phyloP scores from a whole-genome alignment of 2,113 vertebrate species.

The Protomyctophum bolini region DNA sequence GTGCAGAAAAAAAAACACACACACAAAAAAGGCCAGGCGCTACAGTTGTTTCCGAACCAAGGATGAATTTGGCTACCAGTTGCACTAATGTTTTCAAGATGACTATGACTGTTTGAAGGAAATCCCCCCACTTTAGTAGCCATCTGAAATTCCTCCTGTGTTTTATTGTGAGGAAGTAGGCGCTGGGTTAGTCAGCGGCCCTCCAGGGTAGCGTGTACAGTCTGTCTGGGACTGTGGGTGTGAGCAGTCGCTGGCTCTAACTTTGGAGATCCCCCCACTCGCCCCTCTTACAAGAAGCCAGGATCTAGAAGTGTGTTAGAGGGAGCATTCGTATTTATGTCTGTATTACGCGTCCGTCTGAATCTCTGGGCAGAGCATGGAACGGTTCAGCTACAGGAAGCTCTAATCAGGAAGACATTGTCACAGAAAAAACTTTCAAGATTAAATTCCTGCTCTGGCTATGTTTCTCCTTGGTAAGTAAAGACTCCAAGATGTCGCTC shows the following conservation, averaged over 20 bases:
- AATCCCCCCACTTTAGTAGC: slow-evolving; percentile 80
- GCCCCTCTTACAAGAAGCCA: slow-evolving; percentile 11
- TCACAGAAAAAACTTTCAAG: slow-evolving; percentile 35
- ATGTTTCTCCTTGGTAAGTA: slow-evolving; percentile 82
- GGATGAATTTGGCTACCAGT: slow-evolving; percentile 81
- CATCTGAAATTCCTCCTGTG: slow-evolving; percentile 77
- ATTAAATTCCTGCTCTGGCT: slow-evolving; percentile 38
- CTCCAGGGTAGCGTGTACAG: slow-evolving; percentile 60
- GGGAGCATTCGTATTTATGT: slow-evolving; percentile 31
- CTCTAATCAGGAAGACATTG: slow-evolving; percentile 50
- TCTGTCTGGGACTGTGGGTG: slow-evolving; percentile 59
- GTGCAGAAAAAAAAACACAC: slow-evolving; percentile 13
- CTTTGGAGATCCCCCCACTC: slow-evolving; percentile 10
- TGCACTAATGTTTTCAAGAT: slow-evolving; percentile 84
- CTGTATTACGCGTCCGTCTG: slow-evolving; percentile 43
- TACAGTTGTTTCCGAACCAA: slow-evolving; percentile 73
- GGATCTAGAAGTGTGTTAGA: slow-evolving; percentile 21
- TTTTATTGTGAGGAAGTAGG: slow-evolving; percentile 78
- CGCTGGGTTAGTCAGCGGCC: slow-evolving; percentile 74
- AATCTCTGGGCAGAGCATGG: slow-evolving; percentile 56
- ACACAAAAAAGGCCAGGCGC: slow-evolving; percentile 31
- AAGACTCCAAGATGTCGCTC: slow-evolving; percentile 26
- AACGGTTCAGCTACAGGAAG: slow-evolving; percentile 43
- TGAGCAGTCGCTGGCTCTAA: slow-evolving; percentile 44
- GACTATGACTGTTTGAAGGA: slow-evolving; percentile 80